These are phyloP conservation scores for Myotis daubentonii DNA, from an alignment of 2,797 vertebrate genomes.

Conservation along the genomic window DNA sequence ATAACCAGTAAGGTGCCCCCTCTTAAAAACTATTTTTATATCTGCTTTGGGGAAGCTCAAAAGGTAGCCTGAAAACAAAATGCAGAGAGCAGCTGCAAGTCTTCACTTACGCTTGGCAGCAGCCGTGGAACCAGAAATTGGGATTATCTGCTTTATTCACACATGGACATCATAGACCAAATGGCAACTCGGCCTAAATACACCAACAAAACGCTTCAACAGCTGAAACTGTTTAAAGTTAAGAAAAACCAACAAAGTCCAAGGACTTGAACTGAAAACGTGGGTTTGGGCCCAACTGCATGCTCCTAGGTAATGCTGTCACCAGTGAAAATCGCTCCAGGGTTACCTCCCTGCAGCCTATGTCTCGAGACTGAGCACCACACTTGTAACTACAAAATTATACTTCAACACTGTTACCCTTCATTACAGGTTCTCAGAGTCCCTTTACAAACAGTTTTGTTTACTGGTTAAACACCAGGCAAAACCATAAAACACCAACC, in stretches of 20 bases:
- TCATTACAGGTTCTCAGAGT: neutral
- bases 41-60: neutral
- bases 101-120: constrained; percentile 36
- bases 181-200: constrained; percentile 39
- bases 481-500: neutral
- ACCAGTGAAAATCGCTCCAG: neutral
- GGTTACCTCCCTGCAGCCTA: neutral
- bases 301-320: neutral
- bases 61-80: constrained; percentile 15
- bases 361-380: neutral
- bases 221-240: constrained; percentile 42
- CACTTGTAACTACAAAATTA: constrained; percentile 17
- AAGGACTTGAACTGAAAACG: constrained; percentile 35
- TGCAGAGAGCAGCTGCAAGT: constrained; percentile 38
- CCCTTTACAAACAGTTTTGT: neutral
- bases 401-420: neutral
- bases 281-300: neutral
- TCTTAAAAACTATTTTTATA: neutral
- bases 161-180: constrained; percentile 54
- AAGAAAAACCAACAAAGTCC: accelerated
- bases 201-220: neutral
- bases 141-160: neutral
- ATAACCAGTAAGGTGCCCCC: neutral
- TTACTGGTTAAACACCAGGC: constrained; percentile 1
- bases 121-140: constrained; percentile 63